phyloP scores from a whole-genome alignment of 2,113 vertebrate species.

The Muntiacus muntjak region DNA sequence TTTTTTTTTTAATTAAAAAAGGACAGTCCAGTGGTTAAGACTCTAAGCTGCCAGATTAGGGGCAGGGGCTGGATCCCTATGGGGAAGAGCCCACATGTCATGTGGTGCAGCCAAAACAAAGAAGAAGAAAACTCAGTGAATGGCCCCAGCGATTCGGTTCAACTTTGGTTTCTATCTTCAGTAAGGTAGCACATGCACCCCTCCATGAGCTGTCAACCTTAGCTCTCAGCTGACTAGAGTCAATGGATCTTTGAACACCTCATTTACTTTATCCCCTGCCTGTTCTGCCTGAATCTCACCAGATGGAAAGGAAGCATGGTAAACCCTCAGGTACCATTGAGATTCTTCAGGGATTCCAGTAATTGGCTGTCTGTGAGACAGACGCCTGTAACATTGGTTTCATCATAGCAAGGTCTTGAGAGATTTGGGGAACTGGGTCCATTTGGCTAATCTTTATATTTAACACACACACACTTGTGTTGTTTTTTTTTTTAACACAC shows the following conservation, averaged over 20 bases:
- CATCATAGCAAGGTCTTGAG: conserved; percentile 61
- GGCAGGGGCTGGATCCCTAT: background rate
- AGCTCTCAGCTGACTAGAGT: background rate
- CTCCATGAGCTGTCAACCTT: background rate
- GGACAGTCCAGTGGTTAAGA: background rate
- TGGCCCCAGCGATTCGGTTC: background rate
- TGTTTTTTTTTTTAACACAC: background rate
- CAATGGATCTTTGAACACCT: background rate
- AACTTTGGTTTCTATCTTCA: background rate
- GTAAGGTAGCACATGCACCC: background rate
- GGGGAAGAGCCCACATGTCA: background rate
- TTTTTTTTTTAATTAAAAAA: background rate
- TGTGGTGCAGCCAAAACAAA: background rate
- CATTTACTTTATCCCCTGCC: background rate
- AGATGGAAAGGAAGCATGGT: background rate
- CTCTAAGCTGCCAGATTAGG: background rate
- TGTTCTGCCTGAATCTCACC: background rate
- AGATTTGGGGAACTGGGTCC: conserved; percentile 6
- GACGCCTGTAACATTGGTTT: conserved; percentile 57
- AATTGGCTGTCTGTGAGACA: conserved; percentile 59
- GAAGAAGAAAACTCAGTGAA: background rate
- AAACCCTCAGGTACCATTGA: background rate
- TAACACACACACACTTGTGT: background rate
- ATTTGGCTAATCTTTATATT: conserved; percentile 42
- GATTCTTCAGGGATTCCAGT: conserved; percentile 54